Conservation (phyloP, 2,888 invertebrate genomes). For the Xanthorhoe spadicearia region DNA sequence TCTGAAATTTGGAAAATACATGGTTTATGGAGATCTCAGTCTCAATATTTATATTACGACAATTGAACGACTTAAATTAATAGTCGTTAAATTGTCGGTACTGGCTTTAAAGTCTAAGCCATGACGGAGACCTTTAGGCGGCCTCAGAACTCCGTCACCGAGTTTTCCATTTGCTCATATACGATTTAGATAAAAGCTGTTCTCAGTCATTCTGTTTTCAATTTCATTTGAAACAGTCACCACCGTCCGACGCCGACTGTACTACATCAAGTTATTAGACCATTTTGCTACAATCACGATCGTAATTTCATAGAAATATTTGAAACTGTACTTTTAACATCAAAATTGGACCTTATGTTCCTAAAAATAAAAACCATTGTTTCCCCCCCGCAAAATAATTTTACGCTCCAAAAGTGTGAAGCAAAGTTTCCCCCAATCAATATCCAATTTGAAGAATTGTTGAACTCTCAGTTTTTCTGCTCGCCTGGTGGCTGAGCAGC, state of each 20-base stretch:
- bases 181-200: no score
- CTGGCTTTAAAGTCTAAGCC: no score
- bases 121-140: no score
- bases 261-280: not conserved
- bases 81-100: no score
- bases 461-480: constrained; percentile 60
- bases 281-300: not conserved
- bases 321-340: not conserved
- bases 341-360: not conserved
- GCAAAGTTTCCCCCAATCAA: constrained; percentile 44
- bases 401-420: constrained; percentile 24
- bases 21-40: no score
- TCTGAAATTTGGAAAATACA: no score
- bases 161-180: no score
- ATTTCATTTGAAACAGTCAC: no score
- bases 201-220: not conserved
- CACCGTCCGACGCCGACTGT: not conserved
- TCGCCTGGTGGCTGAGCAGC: constrained; percentile 44
- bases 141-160: no score
- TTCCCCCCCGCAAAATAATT: constrained; percentile 13
- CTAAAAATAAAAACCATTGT: not conserved
- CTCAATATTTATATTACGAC: no score
- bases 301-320: not conserved
- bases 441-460: constrained; percentile 50
- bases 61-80: no score